Evolutionary conservation across 1,140 invertebrate species (phyloP).

Genomic region (Lethrus apterus): DNA sequence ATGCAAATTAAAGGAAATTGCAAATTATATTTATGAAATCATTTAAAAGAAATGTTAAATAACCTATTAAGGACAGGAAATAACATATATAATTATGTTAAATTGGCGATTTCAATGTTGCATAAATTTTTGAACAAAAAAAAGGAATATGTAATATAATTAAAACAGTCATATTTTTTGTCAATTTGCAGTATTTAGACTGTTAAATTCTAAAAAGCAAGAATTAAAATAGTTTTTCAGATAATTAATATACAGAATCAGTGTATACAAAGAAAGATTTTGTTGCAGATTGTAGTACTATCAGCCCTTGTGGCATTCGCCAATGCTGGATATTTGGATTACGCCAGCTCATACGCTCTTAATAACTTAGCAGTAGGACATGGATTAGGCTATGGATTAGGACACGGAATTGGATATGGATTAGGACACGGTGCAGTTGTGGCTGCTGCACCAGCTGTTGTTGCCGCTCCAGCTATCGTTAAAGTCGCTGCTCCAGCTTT

Average conservation of each 20-base stretch:
- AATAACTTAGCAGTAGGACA: constrained; percentile 3
- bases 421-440: no score
- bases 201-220: no score
- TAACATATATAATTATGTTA: no score
- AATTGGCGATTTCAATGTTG: neutral
- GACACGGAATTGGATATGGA: no score
- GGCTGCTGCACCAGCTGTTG: constrained; percentile 33
- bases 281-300: constrained; percentile 16
- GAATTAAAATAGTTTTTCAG: neutral
- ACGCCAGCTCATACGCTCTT: no score
- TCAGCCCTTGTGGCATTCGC: constrained; percentile 18
- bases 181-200: no score
- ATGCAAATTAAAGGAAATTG: no score
- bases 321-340: constrained; percentile 18
- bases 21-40: no score
- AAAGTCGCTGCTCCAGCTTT: no score
- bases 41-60: no score
- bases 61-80: no score
- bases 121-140: neutral
- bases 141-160: neutral
- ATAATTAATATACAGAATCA: neutral
- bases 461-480: constrained; percentile 40
- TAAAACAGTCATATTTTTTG: no score
- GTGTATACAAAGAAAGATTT: neutral
- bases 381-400: constrained; percentile 13